A percentile compares a stretch with the other conserved stretches of the same genome.
Conservation (phyloP, 1,140 invertebrate species). For the Drosophila navojoa region DNA sequence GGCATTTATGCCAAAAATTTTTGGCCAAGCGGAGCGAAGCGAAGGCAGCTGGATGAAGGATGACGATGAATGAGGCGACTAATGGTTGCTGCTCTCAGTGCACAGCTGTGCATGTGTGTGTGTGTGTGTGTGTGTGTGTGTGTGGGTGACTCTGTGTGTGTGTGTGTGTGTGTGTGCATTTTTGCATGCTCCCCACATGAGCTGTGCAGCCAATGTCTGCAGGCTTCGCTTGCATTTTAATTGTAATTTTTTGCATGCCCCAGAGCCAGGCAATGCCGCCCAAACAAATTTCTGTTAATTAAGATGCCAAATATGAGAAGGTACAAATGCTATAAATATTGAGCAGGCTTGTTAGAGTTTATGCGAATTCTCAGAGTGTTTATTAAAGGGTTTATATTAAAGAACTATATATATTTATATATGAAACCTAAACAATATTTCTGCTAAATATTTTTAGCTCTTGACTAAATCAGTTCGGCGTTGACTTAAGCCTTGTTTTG, state of each 20-base stretch:
- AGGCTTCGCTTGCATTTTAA: constrained; percentile 46
- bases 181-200: constrained; percentile 54
- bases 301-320: background rate
- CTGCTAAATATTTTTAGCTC: too few species aligned
- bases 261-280: constrained; percentile 21
- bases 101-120: constrained; percentile 21
- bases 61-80: constrained; percentile 57
- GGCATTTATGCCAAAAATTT: constrained; percentile 83
- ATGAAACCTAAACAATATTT: too few species aligned
- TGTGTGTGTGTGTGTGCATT: constrained; percentile 39
- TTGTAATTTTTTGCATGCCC: constrained; percentile 65
- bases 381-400: too few species aligned
- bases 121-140: background rate
- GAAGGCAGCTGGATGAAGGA: constrained; percentile 60
- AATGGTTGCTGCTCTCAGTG: constrained; percentile 4
- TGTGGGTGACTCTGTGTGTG: background rate
- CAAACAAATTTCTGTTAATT: constrained; percentile 36
- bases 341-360: too few species aligned
- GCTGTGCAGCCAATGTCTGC: constrained; percentile 27
- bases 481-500: too few species aligned
- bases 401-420: too few species aligned
- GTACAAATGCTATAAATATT: background rate
- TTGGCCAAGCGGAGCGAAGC: constrained; percentile 51
- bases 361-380: too few species aligned
- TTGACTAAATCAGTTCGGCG: too few species aligned